These are phyloP conservation scores for Adoxophyes honmai DNA, from an alignment of 1,140 invertebrate genomes.

Conservation along the genomic window DNA sequence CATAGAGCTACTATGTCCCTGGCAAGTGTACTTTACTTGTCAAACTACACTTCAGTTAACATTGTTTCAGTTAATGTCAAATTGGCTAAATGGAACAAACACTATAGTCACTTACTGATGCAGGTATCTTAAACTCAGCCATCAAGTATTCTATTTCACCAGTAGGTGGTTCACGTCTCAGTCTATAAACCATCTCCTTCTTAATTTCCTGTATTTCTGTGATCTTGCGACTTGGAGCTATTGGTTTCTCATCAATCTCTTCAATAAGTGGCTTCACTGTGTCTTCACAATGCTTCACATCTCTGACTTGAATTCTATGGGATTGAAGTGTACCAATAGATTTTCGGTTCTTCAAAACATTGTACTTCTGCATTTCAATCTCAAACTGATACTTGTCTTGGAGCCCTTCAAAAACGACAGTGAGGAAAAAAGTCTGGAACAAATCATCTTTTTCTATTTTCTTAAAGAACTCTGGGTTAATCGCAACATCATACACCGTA, in stretches of 20 bases:
- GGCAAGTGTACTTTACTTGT: too few species aligned
- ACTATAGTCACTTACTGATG: conserved; percentile 53
- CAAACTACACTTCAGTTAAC: too few species aligned
- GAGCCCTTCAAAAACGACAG: conserved; percentile 83
- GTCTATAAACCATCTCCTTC: conserved; percentile 63
- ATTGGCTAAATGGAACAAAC: too few species aligned
- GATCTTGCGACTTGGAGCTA: conserved; percentile 35
- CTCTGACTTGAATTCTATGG: conserved; percentile 84
- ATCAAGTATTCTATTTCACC: conserved; percentile 71
- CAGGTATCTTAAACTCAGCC: conserved; percentile 79
- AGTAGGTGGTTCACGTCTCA: conserved; percentile 66
- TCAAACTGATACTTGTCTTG: conserved; percentile 84
- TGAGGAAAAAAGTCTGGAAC: conserved; percentile 87
- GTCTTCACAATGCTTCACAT: conserved; percentile 71
- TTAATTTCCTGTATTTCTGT: conserved; percentile 31
- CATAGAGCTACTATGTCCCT: too few species aligned
- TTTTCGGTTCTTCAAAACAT: conserved; percentile 80
- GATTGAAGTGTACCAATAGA: conserved; percentile 84
- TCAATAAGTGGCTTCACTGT: conserved; percentile 72
- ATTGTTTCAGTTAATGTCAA: too few species aligned
- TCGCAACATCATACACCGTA: conserved; percentile 86
- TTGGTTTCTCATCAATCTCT: conserved; percentile 64
- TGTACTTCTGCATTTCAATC: conserved; percentile 79
- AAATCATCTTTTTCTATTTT: conserved; percentile 82
- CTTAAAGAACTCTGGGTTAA: conserved; percentile 84